A percentile compares a stretch with the other conserved stretches of the same genome.
Evolutionary conservation across 2,113 vertebrate genomes (phyloP).

Genomic region (Plecotus auritus): DNA sequence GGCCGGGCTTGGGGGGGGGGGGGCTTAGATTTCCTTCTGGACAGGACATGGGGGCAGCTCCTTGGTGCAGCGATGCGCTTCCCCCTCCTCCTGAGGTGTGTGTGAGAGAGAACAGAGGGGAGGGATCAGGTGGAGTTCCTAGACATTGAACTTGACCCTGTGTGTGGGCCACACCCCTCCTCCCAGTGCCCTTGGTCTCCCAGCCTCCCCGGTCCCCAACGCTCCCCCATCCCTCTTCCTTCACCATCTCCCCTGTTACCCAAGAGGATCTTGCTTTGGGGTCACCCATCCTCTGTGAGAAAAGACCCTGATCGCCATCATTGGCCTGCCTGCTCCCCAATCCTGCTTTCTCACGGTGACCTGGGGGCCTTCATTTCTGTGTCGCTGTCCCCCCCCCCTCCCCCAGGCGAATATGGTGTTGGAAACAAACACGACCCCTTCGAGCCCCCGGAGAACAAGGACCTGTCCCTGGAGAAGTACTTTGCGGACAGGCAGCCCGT

Average conservation of each 20-base stretch:
- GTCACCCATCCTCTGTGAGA: conserved; percentile 56
- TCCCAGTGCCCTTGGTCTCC: background rate
- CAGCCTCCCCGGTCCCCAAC: background rate
- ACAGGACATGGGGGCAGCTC: background rate
- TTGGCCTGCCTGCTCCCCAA: too few relatives aligned
- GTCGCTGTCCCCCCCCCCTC: conserved; percentile 9
- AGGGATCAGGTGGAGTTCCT: background rate
- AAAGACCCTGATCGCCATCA: background rate
- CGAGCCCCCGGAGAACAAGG: conserved; percentile 78
- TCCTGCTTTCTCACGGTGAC: background rate
- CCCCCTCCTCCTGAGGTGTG: background rate
- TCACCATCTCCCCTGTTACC: background rate
- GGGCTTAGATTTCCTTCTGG: background rate
- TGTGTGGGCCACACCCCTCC: background rate
- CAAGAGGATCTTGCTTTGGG: background rate
- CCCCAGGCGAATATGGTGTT: conserved; percentile 76
- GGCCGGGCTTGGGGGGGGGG: background rate
- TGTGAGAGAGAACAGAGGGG: background rate
- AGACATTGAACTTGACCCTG: background rate
- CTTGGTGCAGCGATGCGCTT: background rate
- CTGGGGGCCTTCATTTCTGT: conserved; percentile 57
- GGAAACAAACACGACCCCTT: conserved; percentile 77
- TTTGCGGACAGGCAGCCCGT: conserved; percentile 78
- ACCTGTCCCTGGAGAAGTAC: conserved; percentile 77
- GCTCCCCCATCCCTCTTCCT: background rate